A percentile compares a stretch with the other conserved stretches of the same genome.
phyloP scores from a whole-genome alignment of 2,888 invertebrate genomes.

The Meiosimyza decipiens region DNA sequence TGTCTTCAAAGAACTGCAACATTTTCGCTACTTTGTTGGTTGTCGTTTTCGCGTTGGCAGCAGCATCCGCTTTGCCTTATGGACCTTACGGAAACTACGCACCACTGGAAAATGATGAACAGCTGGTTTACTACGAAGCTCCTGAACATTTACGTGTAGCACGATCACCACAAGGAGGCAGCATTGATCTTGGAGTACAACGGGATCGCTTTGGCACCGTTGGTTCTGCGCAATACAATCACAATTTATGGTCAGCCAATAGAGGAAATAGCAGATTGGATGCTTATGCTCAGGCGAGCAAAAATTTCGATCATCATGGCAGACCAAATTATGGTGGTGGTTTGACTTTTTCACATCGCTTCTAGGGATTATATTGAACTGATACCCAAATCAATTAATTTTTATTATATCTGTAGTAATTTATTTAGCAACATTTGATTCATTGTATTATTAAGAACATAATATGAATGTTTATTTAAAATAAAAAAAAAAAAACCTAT shows the following conservation, averaged over 20 bases:
- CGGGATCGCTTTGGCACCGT: conserved; percentile 50
- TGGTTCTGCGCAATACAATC: conserved; percentile 50
- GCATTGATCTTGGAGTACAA: conserved; percentile 39
- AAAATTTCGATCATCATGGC: conserved; percentile 48
- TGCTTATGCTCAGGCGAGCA: conserved; percentile 52
- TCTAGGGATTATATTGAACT: too few species aligned
- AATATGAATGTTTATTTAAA: too few species aligned
- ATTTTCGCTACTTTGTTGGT: too few species aligned
- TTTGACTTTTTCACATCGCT: too few species aligned
- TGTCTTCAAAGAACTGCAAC: too few species aligned
- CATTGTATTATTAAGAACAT: neutral
- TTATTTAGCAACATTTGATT: too few species aligned
- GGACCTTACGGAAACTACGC: conserved; percentile 35
- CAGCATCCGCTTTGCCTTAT: too few species aligned
- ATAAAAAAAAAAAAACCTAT: too few species aligned
- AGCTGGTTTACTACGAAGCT: conserved; percentile 67
- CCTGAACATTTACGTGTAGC: conserved; percentile 34
- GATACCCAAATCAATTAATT: conserved; percentile 38
- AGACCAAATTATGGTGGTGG: conserved; percentile 50
- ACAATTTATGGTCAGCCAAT: conserved; percentile 50
- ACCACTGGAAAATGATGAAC: conserved; percentile 72
- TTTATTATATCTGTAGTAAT: neutral
- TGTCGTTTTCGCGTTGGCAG: too few species aligned
- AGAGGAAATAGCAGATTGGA: conserved; percentile 52
- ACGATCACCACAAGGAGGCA: conserved; percentile 48